Conservation (phyloP, 2,113 vertebrate genomes). For the Cavia aperea region DNA sequence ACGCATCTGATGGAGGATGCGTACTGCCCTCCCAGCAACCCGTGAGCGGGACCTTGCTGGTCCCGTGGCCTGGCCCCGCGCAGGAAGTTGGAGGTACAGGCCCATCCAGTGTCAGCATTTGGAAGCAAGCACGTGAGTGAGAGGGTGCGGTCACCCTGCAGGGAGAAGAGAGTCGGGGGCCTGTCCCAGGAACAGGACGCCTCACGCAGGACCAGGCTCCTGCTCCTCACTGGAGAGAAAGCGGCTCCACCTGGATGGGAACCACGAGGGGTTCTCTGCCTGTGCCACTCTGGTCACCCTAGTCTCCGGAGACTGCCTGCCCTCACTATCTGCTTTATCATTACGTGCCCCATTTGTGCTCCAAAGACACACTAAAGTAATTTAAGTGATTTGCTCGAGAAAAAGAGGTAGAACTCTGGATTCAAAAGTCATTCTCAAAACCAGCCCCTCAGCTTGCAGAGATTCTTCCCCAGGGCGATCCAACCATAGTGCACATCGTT, state of each 20-base stretch:
- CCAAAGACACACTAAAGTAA: not conserved
- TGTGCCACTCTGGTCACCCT: rapidly evolving
- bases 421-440: not conserved
- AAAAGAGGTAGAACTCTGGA: not conserved
- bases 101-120: too few species aligned
- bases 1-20: not conserved
- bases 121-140: too few species aligned
- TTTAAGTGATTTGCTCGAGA: not conserved
- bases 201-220: too few species aligned
- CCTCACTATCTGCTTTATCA: not conserved
- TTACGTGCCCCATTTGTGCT: not conserved
- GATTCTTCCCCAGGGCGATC: not conserved
- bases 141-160: too few species aligned
- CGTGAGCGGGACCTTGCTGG: not conserved
- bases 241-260: too few species aligned
- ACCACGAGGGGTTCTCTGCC: too few species aligned
- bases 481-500: too few species aligned
- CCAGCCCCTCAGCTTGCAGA: not conserved
- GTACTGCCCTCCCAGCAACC: too few species aligned
- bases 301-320: not conserved
- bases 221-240: too few species aligned
- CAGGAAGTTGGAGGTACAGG: not conserved
- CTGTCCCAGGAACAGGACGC: too few species aligned
- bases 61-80: not conserved
- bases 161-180: too few species aligned